Evolutionary conservation across 2,888 invertebrate genomes (phyloP), one percentile per base, ranked within the genome.

Genomic region (Globia sparganii): DNA sequence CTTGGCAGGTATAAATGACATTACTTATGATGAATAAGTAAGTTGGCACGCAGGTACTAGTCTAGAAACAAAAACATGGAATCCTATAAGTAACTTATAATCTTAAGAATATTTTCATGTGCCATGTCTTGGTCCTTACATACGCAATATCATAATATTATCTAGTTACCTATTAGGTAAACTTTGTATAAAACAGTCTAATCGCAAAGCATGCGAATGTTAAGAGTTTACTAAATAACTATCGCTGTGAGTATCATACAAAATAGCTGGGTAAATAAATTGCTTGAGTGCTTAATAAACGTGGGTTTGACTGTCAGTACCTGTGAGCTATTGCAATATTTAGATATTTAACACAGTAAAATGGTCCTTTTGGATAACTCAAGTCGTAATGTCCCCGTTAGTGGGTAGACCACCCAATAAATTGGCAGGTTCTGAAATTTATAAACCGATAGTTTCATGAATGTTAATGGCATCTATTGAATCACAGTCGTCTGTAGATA

Each of bases 171-270:
- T 62, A 31, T 31, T 74, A n/a, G n/a, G n/a, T n/a, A 25, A 64
- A 67, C 46, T 25, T 67, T 37, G 31, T 56, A 13, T 65, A 21
- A 65, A 66, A 49, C 31, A 56, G 15, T 31, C 4, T 46, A 15
- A 56, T 34, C 40, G 46, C 56, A 65, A 58, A 72, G 28, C 67
- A 71, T 25, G 67, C 67, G 71, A 82, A 81, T 78, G 82, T 71
- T 71, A 74, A 74, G 13, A 78, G 56, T 69, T 69, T 72, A 79
- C 75, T 61, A 64, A 74, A 72, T 75, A 82, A 68, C n/a, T 78
- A 61, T 31, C 31, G n/a, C 67, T 6, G 25, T 40, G 43, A 65
- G 34, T 82, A 78, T 72, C 75, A 34, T 28, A 67, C n/a, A 25
- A 77, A 68, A 74, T 73, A 68, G 62, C 49, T 59, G 37, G 21